Percentiles rank a stretch among this genome's conserved stretches.
phyloP scores from a whole-genome alignment of 2,888 invertebrate species.

The Yponomeuta evonymella region DNA sequence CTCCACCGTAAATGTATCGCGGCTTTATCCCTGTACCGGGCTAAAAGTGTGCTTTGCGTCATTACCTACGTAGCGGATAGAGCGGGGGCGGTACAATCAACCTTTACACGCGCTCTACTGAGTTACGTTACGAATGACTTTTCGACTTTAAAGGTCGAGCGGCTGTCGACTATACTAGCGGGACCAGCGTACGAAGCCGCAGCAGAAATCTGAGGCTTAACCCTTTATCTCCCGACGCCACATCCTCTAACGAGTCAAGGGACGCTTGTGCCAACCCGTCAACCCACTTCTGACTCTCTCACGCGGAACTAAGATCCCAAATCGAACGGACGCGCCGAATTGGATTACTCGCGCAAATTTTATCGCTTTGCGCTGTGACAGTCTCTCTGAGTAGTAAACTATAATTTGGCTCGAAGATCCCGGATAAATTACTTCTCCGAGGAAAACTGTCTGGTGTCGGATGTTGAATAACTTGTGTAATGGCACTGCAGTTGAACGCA shows the following conservation, averaged over 20 bases:
- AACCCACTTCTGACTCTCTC: background rate
- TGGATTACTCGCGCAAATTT: background rate
- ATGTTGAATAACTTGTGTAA: background rate
- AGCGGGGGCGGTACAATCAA: too few relatives aligned
- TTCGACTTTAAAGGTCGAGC: too few relatives aligned
- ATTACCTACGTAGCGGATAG: too few relatives aligned
- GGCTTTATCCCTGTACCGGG: too few relatives aligned
- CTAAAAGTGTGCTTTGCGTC: too few relatives aligned
- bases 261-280: background rate
- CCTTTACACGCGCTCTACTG: too few relatives aligned
- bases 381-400: background rate
- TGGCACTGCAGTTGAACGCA: too few relatives aligned
- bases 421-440: background rate
- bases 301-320: background rate
- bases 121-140: too few relatives aligned
- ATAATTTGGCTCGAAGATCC: background rate
- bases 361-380: background rate
- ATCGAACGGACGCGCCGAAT: background rate
- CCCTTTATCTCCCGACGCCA: constrained; percentile 12
- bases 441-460: background rate
- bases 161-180: too few relatives aligned
- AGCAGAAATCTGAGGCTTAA: constrained; percentile 14
- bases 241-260: constrained; percentile 14
- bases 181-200: background rate
- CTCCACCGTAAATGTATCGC: too few relatives aligned